Conservation (phyloP, 1,140 invertebrate species). For the Eriocheir sinensis region DNA sequence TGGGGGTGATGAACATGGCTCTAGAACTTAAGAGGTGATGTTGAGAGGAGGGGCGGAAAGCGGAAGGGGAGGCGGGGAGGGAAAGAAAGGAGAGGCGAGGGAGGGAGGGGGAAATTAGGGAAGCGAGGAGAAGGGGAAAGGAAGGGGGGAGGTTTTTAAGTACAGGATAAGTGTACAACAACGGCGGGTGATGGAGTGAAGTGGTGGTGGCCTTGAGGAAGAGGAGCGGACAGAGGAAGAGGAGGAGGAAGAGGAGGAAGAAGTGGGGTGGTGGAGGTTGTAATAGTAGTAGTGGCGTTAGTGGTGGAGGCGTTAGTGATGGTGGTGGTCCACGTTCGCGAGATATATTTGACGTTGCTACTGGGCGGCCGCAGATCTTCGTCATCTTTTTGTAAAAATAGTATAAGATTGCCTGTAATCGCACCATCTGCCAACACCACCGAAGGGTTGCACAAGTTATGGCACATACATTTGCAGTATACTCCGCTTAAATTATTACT, state of each 20-base stretch:
- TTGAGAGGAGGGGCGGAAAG: background rate
- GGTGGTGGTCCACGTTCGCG: background rate
- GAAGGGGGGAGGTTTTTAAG: background rate
- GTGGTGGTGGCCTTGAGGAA: background rate
- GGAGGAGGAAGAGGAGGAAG: too few species aligned
- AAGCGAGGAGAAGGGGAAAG: background rate
- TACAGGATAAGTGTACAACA: too few species aligned
- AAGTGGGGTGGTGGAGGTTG: too few species aligned
- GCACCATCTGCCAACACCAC: background rate
- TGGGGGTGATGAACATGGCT: background rate
- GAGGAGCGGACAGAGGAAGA: background rate
- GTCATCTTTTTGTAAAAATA: background rate
- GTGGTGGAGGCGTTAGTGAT: background rate
- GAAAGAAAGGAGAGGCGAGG: conserved; percentile 7
- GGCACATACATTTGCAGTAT: background rate
- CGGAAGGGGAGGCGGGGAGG: background rate
- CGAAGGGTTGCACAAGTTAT: background rate
- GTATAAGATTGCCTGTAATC: background rate
- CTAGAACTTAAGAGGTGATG: background rate
- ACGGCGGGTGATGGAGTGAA: too few species aligned
- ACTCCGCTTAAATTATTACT: background rate
- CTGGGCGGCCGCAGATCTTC: background rate
- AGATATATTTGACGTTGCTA: background rate
- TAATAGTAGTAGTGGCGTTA: too few species aligned
- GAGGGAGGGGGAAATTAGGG: background rate